Evolutionary conservation across 2,797 vertebrate genomes (phyloP), one percentile per base, ranked within the genome.

Genomic region (Pseudochirops cupreus): DNA sequence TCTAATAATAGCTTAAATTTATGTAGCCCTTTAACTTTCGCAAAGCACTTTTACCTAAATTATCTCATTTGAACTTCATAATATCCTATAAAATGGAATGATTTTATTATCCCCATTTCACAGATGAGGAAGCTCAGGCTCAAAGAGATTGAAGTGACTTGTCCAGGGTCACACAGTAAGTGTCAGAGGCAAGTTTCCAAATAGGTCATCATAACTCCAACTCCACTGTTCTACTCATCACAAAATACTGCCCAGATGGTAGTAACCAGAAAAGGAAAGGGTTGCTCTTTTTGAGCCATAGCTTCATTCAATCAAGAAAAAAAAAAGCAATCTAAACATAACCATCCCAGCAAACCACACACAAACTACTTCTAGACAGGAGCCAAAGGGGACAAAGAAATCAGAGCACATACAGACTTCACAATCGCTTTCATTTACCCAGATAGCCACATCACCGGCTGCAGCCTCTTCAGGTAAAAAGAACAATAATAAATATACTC

Each of bases 401-500:
- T 87, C 7, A 33, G 92, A 91, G 67, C 57, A 58, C 56, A 87
- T 50, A 87, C 74, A 87, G 39, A 3, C 39, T 87, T 87, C 74
- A 67, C 56, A 91, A 54, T 62, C 67, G 31, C 56, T 57, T 14
- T 33, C 31, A 52, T 0, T 91, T 28, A 10, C 91, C n/a, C 50
- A 54, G 93, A 89, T 0, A 94, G 93, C 67, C 90, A 89, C 58
- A 9, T 24, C 91, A 50, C 53, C 87, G 62, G 94, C 28, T 33
- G 56, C 13, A 58, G 46, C 59, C 91, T 89, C 56, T 9, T 67
- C 91, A 12, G 46, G 82, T 39, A 91, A 50, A 87, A 92, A 67
- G 90, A 94, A 91, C 67, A 14, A 57, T 29, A 92, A 95, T 50
- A 67, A 87, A 93, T 53, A 3, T 53, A 82, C 90, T 87, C 39